Conservation (phyloP, 2,797 vertebrate species). For the Gymnopithys bicolor region DNA sequence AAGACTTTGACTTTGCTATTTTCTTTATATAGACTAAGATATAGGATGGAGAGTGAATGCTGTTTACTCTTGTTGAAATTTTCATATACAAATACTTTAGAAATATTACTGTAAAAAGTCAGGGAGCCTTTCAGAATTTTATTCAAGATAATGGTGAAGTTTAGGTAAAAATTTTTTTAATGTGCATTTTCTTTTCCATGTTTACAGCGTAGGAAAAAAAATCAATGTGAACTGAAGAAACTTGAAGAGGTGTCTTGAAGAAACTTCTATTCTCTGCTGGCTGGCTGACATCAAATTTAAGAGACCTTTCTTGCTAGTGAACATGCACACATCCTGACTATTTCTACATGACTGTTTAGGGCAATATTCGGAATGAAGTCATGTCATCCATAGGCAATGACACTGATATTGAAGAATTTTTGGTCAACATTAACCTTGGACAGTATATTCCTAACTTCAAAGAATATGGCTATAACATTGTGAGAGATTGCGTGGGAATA, state of each 20-base stretch:
- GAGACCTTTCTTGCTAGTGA: not conserved
- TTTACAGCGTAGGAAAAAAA: not conserved
- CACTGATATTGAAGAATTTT: conserved; percentile 83
- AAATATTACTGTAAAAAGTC: not conserved
- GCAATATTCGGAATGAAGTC: conserved; percentile 65
- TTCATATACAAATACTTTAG: not conserved
- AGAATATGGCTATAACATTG: conserved; percentile 77
- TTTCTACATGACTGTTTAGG: not conserved
- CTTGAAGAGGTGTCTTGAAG: not conserved
- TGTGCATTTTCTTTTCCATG: not conserved
- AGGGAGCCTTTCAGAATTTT: not conserved
- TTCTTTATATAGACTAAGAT: not conserved
- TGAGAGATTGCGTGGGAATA: conserved; percentile 83
- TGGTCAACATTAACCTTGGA: conserved; percentile 85
- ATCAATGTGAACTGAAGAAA: not conserved
- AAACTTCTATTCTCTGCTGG: not conserved
- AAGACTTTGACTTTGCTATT: not conserved
- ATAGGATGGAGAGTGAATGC: not conserved
- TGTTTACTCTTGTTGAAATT: not conserved
- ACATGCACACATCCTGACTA: not conserved
- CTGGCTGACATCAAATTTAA: not conserved
- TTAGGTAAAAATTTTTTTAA: not conserved
- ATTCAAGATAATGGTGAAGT: not conserved
- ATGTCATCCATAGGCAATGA: conserved; percentile 79
- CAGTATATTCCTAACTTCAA: conserved; percentile 84